These are phyloP conservation scores for Lasius platythorax DNA, from an alignment of 2,888 invertebrate genomes.

Conservation along the genomic window DNA sequence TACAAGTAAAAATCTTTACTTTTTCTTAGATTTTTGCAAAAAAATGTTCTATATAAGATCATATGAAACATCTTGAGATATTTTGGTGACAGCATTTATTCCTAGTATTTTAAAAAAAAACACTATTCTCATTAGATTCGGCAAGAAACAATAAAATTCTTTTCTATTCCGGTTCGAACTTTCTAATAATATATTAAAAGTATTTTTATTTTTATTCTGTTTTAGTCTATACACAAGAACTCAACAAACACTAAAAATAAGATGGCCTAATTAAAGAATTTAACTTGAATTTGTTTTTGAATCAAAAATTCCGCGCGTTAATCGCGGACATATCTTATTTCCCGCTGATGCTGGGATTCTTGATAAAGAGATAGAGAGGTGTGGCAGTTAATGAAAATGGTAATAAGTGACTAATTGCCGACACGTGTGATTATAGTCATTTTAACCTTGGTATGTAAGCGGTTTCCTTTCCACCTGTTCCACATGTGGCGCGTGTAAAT, in stretches of 20 bases:
- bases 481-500: not conserved
- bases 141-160: not conserved
- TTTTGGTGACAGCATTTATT: not conserved
- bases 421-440: not conserved
- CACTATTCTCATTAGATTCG: not conserved
- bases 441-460: not conserved
- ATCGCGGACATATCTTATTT: not conserved
- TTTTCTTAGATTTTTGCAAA: not conserved
- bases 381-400: not conserved
- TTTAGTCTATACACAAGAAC: not conserved
- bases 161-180: not conserved
- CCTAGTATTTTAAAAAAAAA: not conserved
- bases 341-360: not conserved
- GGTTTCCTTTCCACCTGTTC: not conserved
- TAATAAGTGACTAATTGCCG: constrained; percentile 15
- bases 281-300: not conserved
- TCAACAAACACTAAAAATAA: not conserved
- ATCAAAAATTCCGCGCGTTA: not conserved
- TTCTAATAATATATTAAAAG: not conserved
- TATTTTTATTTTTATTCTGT: not conserved
- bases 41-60: not conserved
- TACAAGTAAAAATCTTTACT: not conserved
- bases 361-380: not conserved
- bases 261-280: not conserved
- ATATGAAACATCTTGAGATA: not conserved